phyloP scores from a whole-genome alignment of 2,113 vertebrate species.

The Zosterops borbonicus region DNA sequence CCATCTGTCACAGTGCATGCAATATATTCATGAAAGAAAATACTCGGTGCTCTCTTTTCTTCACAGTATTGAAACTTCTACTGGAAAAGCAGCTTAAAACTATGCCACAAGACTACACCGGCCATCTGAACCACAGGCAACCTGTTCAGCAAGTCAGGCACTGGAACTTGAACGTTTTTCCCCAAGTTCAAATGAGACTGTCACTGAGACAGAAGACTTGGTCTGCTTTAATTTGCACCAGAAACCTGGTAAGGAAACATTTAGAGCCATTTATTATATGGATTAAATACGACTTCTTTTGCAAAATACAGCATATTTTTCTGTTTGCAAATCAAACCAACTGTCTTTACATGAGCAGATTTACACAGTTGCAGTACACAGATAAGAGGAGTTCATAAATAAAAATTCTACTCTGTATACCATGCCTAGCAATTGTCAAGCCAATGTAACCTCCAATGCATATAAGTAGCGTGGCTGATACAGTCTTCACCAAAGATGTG shows the following conservation, averaged over 20 bases:
- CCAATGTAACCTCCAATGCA: conserved; percentile 50
- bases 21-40: conserved; percentile 64
- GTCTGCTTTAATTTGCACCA: conserved; percentile 70
- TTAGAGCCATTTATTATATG: conserved; percentile 74
- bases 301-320: conserved; percentile 67
- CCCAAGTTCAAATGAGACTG: conserved; percentile 61
- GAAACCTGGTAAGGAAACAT: conserved; percentile 70
- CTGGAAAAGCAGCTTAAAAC: conserved; percentile 66
- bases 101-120: conserved; percentile 67
- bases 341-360: conserved; percentile 70
- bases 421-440: conserved; percentile 75
- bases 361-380: conserved; percentile 71
- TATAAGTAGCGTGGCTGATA: conserved; percentile 6
- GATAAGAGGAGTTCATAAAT: conserved; percentile 79
- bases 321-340: conserved; percentile 71
- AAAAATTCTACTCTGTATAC: conserved; percentile 78
- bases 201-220: conserved; percentile 65
- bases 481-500: conserved; percentile 92
- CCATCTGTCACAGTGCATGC: conserved; percentile 68
- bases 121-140: conserved; percentile 68
- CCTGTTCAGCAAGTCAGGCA: conserved; percentile 70
- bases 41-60: conserved; percentile 49
- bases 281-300: conserved; percentile 70
- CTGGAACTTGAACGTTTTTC: conserved; percentile 62
- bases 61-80: conserved; percentile 63